phyloP scores from a whole-genome alignment of 2,888 invertebrate species.

The Drosophila trichaetosa region DNA sequence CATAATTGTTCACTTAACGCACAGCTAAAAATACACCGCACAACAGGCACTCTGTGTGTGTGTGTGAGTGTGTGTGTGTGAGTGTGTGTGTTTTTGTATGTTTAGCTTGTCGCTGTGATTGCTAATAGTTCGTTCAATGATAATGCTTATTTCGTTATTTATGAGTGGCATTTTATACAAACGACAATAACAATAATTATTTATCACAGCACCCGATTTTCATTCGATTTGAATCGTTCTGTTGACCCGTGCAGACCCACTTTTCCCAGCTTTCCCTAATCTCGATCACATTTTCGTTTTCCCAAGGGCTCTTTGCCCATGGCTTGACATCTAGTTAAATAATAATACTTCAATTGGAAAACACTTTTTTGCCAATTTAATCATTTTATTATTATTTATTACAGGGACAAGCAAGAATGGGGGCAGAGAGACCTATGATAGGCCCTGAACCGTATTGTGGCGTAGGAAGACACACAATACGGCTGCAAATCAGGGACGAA shows the following conservation, averaged over 20 bases:
- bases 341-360: background rate
- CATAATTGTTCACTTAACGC: conserved; percentile 79
- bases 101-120: conserved; percentile 65
- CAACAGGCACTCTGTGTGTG: conserved; percentile 42
- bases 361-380: background rate
- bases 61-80: conserved; percentile 20
- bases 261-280: background rate
- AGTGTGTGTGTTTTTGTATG: conserved; percentile 35
- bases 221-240: conserved; percentile 7
- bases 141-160: conserved; percentile 73
- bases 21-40: conserved; percentile 71
- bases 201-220: conserved; percentile 48
- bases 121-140: conserved; percentile 72
- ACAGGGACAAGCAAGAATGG: no score
- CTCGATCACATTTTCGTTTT: background rate
- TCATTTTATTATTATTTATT: no score
- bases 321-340: background rate
- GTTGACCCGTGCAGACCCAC: conserved; percentile 2
- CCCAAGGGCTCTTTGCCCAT: background rate
- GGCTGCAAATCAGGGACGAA: no score
- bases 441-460: no score
- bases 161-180: conserved; percentile 66
- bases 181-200: conserved; percentile 60
- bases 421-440: no score
- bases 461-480: no score